A percentile compares a stretch with the other conserved stretches of the same genome.
Conservation (phyloP, 1,140 invertebrate genomes). For the Parapsyche elsis region DNA sequence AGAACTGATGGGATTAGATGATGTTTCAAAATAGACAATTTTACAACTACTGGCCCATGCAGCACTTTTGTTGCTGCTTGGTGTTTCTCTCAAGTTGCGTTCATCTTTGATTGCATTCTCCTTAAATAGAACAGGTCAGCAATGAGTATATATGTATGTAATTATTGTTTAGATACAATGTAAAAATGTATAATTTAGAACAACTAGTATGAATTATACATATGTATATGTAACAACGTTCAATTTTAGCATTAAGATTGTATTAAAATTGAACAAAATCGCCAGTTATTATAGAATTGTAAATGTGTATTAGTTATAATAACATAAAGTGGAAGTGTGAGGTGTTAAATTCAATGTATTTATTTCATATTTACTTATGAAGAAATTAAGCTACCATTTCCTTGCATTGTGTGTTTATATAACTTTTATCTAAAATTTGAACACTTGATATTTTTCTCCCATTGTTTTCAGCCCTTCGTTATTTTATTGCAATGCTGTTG, state of each 20-base stretch:
- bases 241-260: too few relatives aligned
- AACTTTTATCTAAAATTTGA: too few relatives aligned
- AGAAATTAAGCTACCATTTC: too few relatives aligned
- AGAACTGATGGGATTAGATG: slow-evolving; percentile 30
- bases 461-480: too few relatives aligned
- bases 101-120: slow-evolving; percentile 28
- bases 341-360: background rate
- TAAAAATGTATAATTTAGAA: background rate
- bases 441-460: too few relatives aligned
- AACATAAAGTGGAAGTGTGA: background rate
- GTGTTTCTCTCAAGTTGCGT: slow-evolving; percentile 33
- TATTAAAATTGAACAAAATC: too few relatives aligned
- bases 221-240: too few relatives aligned
- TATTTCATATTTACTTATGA: too few relatives aligned
- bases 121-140: slow-evolving; percentile 42
- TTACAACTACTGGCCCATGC: slow-evolving; percentile 22
- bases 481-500: too few relatives aligned
- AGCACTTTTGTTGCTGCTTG: slow-evolving; percentile 14
- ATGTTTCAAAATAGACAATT: slow-evolving; percentile 30
- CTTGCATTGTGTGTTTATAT: too few relatives aligned
- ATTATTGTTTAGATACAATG: background rate
- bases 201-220: too few relatives aligned
- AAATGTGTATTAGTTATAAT: background rate
- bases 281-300: background rate
- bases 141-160: background rate